Conservation (phyloP, 92 coral and sea anemone species). For the Phymanthus crucifer region DNA sequence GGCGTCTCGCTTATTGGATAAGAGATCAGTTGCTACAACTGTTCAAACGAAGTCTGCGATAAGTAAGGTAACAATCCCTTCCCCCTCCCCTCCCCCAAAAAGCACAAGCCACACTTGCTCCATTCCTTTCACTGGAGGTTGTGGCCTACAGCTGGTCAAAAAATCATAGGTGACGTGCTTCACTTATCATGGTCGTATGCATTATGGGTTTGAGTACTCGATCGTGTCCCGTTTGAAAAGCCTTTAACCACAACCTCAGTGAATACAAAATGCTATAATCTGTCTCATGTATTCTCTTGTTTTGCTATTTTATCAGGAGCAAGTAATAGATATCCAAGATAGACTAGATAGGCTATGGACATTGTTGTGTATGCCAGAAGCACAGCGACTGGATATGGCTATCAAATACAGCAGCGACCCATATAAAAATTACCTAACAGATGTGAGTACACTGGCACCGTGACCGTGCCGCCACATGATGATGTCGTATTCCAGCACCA, state of each 20-base stretch:
- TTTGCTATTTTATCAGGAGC: conserved; percentile 37
- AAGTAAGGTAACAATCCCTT: conserved; percentile 34
- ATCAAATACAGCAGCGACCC: conserved; percentile 97
- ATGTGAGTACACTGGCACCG: conserved; percentile 48
- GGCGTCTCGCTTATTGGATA: background rate
- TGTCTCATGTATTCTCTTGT: background rate
- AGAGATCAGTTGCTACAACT: background rate
- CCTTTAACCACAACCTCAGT: too few relatives aligned
- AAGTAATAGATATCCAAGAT: conserved; percentile 67
- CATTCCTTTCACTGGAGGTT: too few relatives aligned
- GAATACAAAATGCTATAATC: background rate
- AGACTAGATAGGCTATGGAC: conserved; percentile 93
- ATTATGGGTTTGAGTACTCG: too few relatives aligned
- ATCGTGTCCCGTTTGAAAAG: too few relatives aligned
- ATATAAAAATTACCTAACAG: conserved; percentile 54
- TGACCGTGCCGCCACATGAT: background rate
- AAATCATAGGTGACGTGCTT: too few relatives aligned
- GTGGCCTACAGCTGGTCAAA: too few relatives aligned
- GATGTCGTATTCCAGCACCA: background rate
- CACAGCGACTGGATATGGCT: conserved; percentile 88
- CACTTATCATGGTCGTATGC: too few relatives aligned
- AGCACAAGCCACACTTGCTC: too few relatives aligned
- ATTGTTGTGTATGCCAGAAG: conserved; percentile 87
- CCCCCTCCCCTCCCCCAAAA: too few relatives aligned
- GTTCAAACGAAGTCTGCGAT: conserved; percentile 13